Evolutionary conservation across 1,140 invertebrate genomes (phyloP).

Genomic region (Ooceraea biroi): DNA sequence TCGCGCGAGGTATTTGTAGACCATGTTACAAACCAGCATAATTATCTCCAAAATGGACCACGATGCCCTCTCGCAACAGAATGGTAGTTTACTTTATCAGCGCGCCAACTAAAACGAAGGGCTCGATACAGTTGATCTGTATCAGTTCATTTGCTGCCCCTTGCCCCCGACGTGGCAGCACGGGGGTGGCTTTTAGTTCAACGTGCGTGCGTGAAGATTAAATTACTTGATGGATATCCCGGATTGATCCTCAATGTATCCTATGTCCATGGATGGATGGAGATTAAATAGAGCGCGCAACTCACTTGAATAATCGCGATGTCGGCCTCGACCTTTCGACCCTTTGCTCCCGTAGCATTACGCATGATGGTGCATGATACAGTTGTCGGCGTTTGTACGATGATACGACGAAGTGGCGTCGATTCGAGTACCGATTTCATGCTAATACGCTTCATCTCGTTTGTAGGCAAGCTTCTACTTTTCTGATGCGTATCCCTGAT

Average conservation of each 20-base stretch:
- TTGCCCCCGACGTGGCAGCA: neutral
- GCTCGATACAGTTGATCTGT: slow-evolving; percentile 48
- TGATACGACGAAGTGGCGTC: neutral
- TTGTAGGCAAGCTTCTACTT: neutral
- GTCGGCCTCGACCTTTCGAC: slow-evolving; percentile 4
- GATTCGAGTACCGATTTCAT: neutral
- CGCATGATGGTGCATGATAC: neutral
- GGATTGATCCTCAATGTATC: slow-evolving; percentile 68
- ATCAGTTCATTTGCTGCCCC: slow-evolving; percentile 62
- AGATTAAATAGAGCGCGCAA: slow-evolving; percentile 67
- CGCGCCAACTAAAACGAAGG: slow-evolving; percentile 82
- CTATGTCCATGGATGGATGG: slow-evolving; percentile 57
- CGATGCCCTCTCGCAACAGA: slow-evolving; percentile 1
- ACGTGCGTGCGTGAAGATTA: slow-evolving; percentile 54
- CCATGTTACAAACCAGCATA: neutral
- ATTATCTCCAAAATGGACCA: slow-evolving; percentile 23
- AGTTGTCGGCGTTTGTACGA: neutral
- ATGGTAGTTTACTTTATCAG: slow-evolving; percentile 54
- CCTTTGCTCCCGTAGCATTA: neutral
- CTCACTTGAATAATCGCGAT: slow-evolving; percentile 52
- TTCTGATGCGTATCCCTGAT: too few relatives aligned
- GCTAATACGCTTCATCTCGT: neutral
- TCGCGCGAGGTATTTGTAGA: slow-evolving; percentile 14
- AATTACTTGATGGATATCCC: slow-evolving; percentile 66
- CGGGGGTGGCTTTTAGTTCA: slow-evolving; percentile 67